These are phyloP conservation scores for Quadriops clusia DNA, from an alignment of 2,888 invertebrate genomes.

Conservation along the genomic window DNA sequence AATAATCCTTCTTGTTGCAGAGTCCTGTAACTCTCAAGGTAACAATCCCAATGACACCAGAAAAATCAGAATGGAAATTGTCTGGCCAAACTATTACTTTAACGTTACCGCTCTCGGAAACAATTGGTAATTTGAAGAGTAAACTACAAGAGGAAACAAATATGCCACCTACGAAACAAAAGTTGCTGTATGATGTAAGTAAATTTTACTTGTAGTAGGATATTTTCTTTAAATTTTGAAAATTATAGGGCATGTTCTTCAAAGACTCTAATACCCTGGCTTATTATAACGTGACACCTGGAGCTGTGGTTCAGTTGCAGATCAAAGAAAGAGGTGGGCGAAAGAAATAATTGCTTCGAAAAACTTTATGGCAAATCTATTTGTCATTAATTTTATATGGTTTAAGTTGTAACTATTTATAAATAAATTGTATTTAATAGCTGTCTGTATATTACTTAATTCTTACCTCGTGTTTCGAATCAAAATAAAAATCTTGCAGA, in stretches of 20 bases:
- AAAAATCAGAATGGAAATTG: conserved; percentile 91
- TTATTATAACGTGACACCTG: conserved; percentile 87
- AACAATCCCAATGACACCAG: conserved; percentile 68
- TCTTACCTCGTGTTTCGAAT: too few relatives aligned
- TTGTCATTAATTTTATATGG: too few relatives aligned
- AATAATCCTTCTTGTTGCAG: conserved; percentile 33
- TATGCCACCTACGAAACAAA: conserved; percentile 95
- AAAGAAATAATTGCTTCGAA: conserved; percentile 63
- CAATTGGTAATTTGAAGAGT: conserved; percentile 77
- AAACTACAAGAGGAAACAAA: conserved; percentile 75
- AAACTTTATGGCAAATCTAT: too few relatives aligned
- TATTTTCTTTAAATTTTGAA: conserved; percentile 13
- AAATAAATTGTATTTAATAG: too few relatives aligned
- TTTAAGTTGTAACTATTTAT: too few relatives aligned
- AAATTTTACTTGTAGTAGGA: conserved; percentile 2
- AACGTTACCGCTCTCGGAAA: conserved; percentile 62
- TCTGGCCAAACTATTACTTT: conserved; percentile 80
- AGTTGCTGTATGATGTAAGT: conserved; percentile 80
- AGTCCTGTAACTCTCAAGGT: conserved; percentile 73
- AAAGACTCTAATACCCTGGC: conserved; percentile 92
- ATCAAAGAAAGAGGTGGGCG: conserved; percentile 96
- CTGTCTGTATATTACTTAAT: too few relatives aligned
- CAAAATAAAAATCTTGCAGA: too few relatives aligned
- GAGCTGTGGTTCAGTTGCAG: conserved; percentile 74
- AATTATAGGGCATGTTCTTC: conserved; percentile 85